Evolutionary conservation across 2,888 invertebrate genomes (phyloP), one percentile per base, ranked within the genome.

Genomic region (Chloroclystis v-ata): DNA sequence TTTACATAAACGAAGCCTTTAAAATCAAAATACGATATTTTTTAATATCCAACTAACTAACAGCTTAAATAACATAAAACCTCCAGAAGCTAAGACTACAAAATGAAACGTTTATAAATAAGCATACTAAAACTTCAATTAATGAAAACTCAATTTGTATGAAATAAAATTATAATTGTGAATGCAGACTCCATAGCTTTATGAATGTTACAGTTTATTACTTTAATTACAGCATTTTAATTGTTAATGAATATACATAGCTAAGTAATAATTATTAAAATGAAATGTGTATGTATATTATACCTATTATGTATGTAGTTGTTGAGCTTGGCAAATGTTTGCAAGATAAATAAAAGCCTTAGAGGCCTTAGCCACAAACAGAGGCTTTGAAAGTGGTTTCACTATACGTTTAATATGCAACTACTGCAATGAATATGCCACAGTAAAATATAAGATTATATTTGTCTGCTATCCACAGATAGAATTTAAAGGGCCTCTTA

Each of bases 301-400:
- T 5, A 5, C 5, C 5, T 20, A 20, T 20, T 20, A 20, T n/a
- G n/a, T n/a, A n/a, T n/a, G n/a, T 55, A 48, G 58, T 57, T 52
- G 59, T 60, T 60, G 67, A 72, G 69, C 67, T 69, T 72, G 62
- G 58, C 60, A 45, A 57, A 52, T 63, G 59, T 47, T 63, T 58
- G 50, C 37, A 49, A 54, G 38, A 49, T 55, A 47, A 11, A 28
- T 40, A 55, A 52, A 43, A 28, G 32, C 26, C 14, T 30, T 29
- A 14, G 1, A 43, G 16, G 43, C 37, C 30, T 39, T 43, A 46
- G 48, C 46, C 33, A 5, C 20, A 20, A 20, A 20, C 20, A 20
- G 20, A 5, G 20, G 20, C 20, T 20, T 20, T 20, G 20, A 13
- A 7, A 14, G n/a, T 26, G n/a, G 37, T 26, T 24, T 26, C 26